These are phyloP conservation scores for Rhynchotus rufescens DNA, from an alignment of 2,797 vertebrate genomes.

Conservation along the genomic window DNA sequence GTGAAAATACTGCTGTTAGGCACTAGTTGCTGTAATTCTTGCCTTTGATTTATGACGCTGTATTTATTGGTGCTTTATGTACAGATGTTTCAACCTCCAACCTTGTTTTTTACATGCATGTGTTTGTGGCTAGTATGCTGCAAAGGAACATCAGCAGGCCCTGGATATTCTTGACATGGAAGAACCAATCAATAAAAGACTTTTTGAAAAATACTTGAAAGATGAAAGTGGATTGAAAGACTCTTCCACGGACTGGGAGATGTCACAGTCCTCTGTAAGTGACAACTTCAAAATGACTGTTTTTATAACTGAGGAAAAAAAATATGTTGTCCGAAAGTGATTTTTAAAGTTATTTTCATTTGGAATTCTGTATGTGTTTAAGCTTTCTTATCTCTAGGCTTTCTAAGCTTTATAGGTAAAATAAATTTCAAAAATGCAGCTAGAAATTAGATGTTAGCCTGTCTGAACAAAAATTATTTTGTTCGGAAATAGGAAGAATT, in stretches of 20 bases:
- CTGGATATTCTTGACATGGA: slow-evolving; percentile 97
- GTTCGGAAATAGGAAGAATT: not conserved
- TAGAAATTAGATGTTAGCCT: not conserved
- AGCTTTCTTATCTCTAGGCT: not conserved
- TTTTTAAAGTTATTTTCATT: not conserved
- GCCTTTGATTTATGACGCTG: not conserved
- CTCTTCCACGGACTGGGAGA: slow-evolving; percentile 90
- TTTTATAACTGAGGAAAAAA: not conserved
- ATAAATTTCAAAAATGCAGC: not conserved
- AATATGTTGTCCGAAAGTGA: not conserved
- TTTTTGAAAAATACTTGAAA: slow-evolving; percentile 89
- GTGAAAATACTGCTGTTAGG: not conserved
- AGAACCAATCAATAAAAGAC: slow-evolving; percentile 91
- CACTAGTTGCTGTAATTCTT: not conserved
- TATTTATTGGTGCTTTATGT: not conserved
- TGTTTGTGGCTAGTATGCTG: slow-evolving; percentile 88
- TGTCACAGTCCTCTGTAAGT: slow-evolving; percentile 93
- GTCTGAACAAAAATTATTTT: not conserved
- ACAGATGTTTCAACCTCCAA: slow-evolving; percentile 13
- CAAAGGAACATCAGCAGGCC: slow-evolving; percentile 98
- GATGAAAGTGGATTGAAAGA: slow-evolving; percentile 89
- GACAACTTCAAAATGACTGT: not conserved
- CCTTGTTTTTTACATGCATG: not conserved
- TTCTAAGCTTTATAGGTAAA: not conserved
- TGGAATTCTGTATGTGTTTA: not conserved